These are phyloP conservation scores for Polypedilum vanderplanki DNA, from an alignment of 1,140 invertebrate species.

Conservation along the genomic window DNA sequence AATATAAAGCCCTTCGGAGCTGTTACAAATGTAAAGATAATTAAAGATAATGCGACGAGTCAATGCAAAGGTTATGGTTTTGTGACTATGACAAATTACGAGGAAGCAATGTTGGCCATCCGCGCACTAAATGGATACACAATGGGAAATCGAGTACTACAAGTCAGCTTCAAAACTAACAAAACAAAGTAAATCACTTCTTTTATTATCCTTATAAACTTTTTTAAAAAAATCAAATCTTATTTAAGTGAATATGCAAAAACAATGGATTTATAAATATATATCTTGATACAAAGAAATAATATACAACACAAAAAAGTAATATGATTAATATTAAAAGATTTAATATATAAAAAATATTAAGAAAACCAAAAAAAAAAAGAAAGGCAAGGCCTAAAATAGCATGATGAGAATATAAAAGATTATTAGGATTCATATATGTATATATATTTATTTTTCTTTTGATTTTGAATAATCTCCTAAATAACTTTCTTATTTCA, in stretches of 20 bases:
- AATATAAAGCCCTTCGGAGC: slow-evolving; percentile 78
- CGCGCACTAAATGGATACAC: slow-evolving; percentile 96
- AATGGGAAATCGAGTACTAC: slow-evolving; percentile 90
- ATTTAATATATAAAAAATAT: neutral
- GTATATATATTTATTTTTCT: slow-evolving; percentile 28
- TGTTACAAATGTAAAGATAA: slow-evolving; percentile 96
- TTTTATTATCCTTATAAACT: slow-evolving; percentile 16
- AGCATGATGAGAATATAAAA: too few species aligned
- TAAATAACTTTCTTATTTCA: neutral
- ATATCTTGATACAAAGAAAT: neutral
- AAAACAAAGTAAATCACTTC: slow-evolving; percentile 58
- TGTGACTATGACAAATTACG: slow-evolving; percentile 99
- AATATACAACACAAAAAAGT: neutral
- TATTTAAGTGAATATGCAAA: slow-evolving; percentile 11
- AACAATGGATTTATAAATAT: slow-evolving; percentile 17
- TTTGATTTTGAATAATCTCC: slow-evolving; percentile 20
- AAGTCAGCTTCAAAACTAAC: slow-evolving; percentile 97
- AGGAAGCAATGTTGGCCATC: slow-evolving; percentile 95
- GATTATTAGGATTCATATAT: too few species aligned
- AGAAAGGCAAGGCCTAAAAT: too few species aligned
- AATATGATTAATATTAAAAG: neutral
- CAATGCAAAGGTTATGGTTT: slow-evolving; percentile 99
- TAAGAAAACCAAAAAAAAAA: too few species aligned
- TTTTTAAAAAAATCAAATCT: neutral
- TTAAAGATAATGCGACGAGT: slow-evolving; percentile 94